Percentiles rank a stretch among this genome's conserved stretches.
Conservation (phyloP, 2,888 invertebrate species). For the Erebia epiphron region DNA sequence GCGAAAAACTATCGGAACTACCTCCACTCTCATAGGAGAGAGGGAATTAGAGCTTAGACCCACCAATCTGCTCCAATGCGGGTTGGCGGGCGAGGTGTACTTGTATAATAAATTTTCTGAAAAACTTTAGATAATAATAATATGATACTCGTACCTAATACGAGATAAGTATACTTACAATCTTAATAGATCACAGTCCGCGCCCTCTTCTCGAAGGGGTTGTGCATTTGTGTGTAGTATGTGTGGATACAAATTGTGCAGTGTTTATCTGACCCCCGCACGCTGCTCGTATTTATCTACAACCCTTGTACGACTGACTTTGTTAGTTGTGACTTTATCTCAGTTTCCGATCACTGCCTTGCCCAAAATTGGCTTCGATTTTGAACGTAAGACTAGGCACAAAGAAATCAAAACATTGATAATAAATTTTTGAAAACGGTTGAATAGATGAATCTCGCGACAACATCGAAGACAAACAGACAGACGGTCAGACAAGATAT, state of each 20-base stretch:
- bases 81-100: no score
- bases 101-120: no score
- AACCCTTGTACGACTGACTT: constrained; percentile 59
- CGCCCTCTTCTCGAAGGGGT: constrained; percentile 44
- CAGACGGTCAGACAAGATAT: no score
- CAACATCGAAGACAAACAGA: no score
- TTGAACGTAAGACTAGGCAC: background rate
- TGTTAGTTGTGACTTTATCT: constrained; percentile 27
- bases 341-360: constrained; percentile 4
- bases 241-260: constrained; percentile 74
- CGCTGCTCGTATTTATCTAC: constrained; percentile 70
- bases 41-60: no score
- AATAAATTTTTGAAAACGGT: no score
- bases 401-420: background rate
- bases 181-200: background rate
- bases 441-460: no score
- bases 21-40: no score
- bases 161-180: background rate
- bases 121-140: no score
- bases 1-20: no score
- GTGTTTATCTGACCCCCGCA: constrained; percentile 74
- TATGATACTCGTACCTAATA: background rate
- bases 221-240: constrained; percentile 65
- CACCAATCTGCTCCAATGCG: no score
- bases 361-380: background rate